Evolutionary conservation across 2,888 invertebrate species (phyloP).

Genomic region (Microplitis manilae): DNA sequence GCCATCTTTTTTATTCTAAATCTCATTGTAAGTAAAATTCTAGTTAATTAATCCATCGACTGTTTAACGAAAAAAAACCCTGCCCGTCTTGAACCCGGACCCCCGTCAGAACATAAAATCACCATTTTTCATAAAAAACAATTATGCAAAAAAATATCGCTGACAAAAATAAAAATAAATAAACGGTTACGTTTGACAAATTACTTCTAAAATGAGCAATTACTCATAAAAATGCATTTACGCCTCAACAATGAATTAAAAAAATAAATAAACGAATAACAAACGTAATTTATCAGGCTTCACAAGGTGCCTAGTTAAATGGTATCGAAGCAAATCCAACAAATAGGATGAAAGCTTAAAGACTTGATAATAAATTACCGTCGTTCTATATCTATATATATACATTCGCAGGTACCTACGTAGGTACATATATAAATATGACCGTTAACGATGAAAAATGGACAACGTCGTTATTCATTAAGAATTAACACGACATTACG

Average conservation of each 20-base stretch:
- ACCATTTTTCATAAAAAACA: no score
- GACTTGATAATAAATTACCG: constrained; percentile 1
- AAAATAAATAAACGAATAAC: not conserved
- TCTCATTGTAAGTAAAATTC: no score
- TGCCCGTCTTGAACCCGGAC: no score
- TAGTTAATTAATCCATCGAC: no score
- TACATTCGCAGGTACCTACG: not conserved
- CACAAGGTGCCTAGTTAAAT: not conserved
- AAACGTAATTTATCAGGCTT: not conserved
- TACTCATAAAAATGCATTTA: not conserved
- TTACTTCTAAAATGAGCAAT: not conserved
- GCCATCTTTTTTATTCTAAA: no score
- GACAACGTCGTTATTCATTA: not conserved
- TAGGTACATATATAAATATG: not conserved
- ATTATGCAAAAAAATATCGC: no score
- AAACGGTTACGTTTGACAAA: not conserved
- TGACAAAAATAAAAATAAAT: no score
- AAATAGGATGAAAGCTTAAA: constrained; percentile 1
- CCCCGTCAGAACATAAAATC: no score
- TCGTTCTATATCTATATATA: not conserved
- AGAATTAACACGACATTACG: constrained; percentile 17
- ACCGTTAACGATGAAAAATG: not conserved
- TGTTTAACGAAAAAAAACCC: no score
- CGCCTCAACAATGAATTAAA: not conserved
- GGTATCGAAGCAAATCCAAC: not conserved